Base-by-base conservation (phyloP, 1,140 invertebrate species). In the Thalassaphorura encarpata region DNA sequence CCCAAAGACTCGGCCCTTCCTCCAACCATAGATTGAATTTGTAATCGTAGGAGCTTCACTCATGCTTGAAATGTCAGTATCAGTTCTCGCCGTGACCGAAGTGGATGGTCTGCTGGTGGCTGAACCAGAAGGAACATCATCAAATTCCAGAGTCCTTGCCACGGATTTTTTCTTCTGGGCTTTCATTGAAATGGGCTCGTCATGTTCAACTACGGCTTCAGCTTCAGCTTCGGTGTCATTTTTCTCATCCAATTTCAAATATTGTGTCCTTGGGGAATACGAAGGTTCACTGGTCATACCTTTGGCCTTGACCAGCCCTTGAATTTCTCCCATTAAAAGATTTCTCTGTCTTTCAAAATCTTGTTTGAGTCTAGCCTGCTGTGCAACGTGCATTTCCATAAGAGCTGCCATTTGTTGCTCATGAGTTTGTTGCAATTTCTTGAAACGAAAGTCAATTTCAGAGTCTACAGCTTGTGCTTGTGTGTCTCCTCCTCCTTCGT, bases 341-440 rank as follows among this genome's bases (percentile, higher is more conserved):
- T 40, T 29, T n/a, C 31, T 47, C 27, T 51, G 39, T 24, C 18
- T 21, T 52, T 79, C 76, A 66, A 80, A 80, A 28, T 77, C 72
- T 59, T 79, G 73, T 60, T 79, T 76, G 40, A 81, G 68, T 2
- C 75, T 65, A 18, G 73, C 64, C 60, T 80, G 78, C 61, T 81
- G 79, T 13, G 70, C 73, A 52, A 76, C 75, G 61, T 81, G 78
- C 33, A 77, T 76, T 47, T 75, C 72, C 3, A 80, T 69, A 42
- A 81, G 61, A 33, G 72, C 75, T 0, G 69, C 67, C 76, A 81
- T 78, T 67, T 80, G 75, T 27, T 71, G 70, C n/a, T 77, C 71
- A 58, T 81, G 78, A 53, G 78, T 73, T 42, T 77, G 76, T 64
- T 80, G 76, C 58, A 81, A 75, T 63, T 79, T 52, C 43, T 45